These are phyloP conservation scores for Zosterops borbonicus DNA, from an alignment of 2,113 vertebrate genomes.

Conservation along the genomic window DNA sequence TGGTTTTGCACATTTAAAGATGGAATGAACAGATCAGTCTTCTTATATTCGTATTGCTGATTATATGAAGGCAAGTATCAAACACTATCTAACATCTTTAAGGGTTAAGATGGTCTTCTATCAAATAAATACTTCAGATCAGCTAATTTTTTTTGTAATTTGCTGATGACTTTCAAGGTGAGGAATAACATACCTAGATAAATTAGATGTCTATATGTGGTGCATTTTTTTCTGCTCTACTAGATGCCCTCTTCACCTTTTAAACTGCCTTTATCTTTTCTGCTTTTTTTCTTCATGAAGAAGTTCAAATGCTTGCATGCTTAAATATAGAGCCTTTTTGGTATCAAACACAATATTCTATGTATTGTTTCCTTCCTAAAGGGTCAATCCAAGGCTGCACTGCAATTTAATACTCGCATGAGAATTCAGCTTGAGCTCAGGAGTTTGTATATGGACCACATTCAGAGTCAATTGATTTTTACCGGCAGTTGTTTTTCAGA, in stretches of 20 bases:
- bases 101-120: not conserved
- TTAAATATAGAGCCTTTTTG: conserved; percentile 39
- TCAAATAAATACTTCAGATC: not conserved
- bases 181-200: not conserved
- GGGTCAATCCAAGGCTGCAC: conserved; percentile 67
- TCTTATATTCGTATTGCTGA: not conserved
- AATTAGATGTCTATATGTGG: not conserved
- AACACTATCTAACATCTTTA: not conserved
- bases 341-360: conserved; percentile 65
- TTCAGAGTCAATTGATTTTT: conserved; percentile 34
- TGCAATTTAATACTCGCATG: conserved; percentile 69
- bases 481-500: conserved; percentile 9
- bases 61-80: not conserved
- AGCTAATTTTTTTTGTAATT: not conserved
- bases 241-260: not conserved
- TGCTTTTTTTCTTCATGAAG: not conserved
- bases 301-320: conserved; percentile 26
- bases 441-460: conserved; percentile 34
- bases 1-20: not conserved
- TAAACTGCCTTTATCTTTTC: not conserved
- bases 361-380: conserved; percentile 59
- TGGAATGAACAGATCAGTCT: not conserved
- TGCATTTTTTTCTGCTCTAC: not conserved
- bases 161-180: not conserved
- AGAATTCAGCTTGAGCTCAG: conserved; percentile 41